These are phyloP conservation scores for Indicator indicator DNA, from an alignment of 2,113 vertebrate species.

Conservation along the genomic window DNA sequence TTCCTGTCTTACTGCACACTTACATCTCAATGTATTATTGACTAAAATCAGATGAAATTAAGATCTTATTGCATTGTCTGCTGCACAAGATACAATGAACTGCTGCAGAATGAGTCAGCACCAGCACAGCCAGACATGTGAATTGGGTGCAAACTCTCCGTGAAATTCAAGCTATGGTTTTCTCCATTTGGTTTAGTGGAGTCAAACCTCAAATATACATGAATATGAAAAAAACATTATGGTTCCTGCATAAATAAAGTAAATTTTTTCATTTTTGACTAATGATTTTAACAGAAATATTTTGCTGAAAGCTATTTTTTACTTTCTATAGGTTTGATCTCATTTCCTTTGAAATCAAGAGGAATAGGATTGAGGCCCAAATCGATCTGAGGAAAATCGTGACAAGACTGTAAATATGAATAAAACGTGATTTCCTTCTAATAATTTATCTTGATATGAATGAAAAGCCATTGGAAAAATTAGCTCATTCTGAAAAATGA, in stretches of 20 bases:
- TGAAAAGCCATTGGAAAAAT: not conserved
- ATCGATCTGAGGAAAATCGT: not conserved
- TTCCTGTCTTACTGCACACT: not conserved
- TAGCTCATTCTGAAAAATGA: slow-evolving; percentile 15
- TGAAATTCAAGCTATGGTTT: not conserved
- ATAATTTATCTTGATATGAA: not conserved
- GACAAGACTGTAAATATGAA: slow-evolving; percentile 4
- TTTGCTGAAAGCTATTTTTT: not conserved
- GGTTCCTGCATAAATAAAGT: not conserved
- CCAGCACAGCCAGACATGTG: not conserved
- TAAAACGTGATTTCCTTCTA: not conserved
- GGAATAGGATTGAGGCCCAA: not conserved
- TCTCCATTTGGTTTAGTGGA: not conserved
- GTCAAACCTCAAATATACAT: not conserved
- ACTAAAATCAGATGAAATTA: not conserved
- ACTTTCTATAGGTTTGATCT: not conserved
- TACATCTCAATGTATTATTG: not conserved
- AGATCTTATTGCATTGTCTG: not conserved
- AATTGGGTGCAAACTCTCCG: not conserved
- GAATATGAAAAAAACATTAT: not conserved
- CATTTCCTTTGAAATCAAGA: not conserved
- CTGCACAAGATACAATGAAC: rapidly evolving
- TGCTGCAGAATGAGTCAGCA: not conserved
- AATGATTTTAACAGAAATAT: not conserved
- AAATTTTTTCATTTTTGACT: not conserved